These are phyloP conservation scores for Lates japonicus DNA, from an alignment of 2,797 vertebrate genomes.

Conservation along the genomic window DNA sequence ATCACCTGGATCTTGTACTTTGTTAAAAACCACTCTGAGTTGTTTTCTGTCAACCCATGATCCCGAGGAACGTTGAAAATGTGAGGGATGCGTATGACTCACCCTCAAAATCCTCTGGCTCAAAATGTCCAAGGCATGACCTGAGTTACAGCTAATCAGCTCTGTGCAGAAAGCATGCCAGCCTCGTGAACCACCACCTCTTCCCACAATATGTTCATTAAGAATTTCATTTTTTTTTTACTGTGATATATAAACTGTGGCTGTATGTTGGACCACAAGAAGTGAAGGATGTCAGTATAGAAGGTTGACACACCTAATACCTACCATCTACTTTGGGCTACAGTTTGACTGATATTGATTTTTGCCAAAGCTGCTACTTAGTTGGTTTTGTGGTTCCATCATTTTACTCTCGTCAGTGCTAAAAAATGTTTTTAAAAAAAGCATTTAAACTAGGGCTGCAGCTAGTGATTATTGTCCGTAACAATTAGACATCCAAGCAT, in stretches of 20 bases:
- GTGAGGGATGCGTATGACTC: conserved; percentile 54
- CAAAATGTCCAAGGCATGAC: conserved; percentile 70
- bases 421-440: background rate
- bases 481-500: background rate
- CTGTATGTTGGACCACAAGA: conserved; percentile 11
- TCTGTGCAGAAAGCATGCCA: conserved; percentile 50
- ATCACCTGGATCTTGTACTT: background rate
- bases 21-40: background rate
- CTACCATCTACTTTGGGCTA: background rate
- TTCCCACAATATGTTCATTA: conserved; percentile 39
- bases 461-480: too few relatives aligned
- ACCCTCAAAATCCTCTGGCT: conserved; percentile 30
- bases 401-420: background rate
- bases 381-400: too few relatives aligned
- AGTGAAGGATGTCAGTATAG: conserved; percentile 16
- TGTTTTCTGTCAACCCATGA: conserved; percentile 8
- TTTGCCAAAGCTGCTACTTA: background rate
- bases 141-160: conserved; percentile 70
- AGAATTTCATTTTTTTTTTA: conserved; percentile 7
- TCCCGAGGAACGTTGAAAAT: conserved; percentile 44
- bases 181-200: conserved; percentile 24
- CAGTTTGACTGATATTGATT: background rate
- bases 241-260: conserved; percentile 8
- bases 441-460: background rate
- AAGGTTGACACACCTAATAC: background rate